Evolutionary conservation across 2,888 invertebrate genomes (phyloP), one percentile per base, ranked within the genome.

Genomic region (Phalangium opilio): DNA sequence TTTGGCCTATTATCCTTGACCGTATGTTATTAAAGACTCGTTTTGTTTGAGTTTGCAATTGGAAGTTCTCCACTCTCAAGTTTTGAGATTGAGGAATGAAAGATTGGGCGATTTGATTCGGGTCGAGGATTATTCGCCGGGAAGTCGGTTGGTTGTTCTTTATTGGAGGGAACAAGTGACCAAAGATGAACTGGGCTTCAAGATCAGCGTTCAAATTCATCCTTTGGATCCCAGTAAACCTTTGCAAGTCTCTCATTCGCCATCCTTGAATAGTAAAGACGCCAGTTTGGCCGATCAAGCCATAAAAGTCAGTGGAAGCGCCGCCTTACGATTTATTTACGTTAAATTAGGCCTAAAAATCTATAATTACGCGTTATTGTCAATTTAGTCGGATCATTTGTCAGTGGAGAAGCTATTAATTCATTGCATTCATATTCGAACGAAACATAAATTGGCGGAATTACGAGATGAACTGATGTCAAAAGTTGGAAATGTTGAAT

Each of bases 31-130:
- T n/a, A n/a, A n/a, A 59, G 58, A 90, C 56, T 84, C 80, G 62
- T 95, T 99, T 68, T 91, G 93, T 62, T 87, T 93, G 61, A 86
- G 90, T 0, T 71, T 98, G 21, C 96, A 98, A 62, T 69, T 99
- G 27, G 93, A 95, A 68, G 73, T 82, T 15, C 61, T 75, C 5
- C 66, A 67, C 54, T 70, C 71, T 48, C 74, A 74, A 63, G 67
- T 61, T 3, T 69, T 89, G 58, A 74, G 90, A 41, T 70, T 96
- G 42, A 85, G 87, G 60, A 75, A 83, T 39, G 90, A 91, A 61
- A 75, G 93, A 7, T 70, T 95, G 18, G 83, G 87, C 50, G 83
- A 65, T 41, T 63, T 62, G 50, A 58, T 67, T 18, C 50, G 59
- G 27, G 60, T 68, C 33, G 91, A 91, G 62, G 84, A 87, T 62